A percentile compares a stretch with the other conserved stretches of the same genome.
phyloP scores from a whole-genome alignment of 2,888 invertebrate species.

The Drosophila yooni region DNA sequence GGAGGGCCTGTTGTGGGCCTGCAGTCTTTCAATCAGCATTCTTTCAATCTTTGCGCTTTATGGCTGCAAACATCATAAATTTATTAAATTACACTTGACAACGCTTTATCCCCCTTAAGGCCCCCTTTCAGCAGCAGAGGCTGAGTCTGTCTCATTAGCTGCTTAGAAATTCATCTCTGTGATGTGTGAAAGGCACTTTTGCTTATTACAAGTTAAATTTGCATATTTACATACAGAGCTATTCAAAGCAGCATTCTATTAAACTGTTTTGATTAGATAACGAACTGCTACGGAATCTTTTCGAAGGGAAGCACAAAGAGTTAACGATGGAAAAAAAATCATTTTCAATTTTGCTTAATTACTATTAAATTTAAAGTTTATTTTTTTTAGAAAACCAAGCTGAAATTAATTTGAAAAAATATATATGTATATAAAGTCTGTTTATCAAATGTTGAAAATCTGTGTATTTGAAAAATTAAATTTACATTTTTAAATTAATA shows the following conservation, averaged over 20 bases:
- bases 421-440: neutral
- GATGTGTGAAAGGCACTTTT: neutral
- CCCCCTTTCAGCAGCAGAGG: neutral
- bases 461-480: too few relatives aligned
- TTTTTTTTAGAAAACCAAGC: neutral
- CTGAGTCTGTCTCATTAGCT: conserved; percentile 22
- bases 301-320: neutral
- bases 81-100: conserved; percentile 71
- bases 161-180: conserved; percentile 29
- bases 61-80: conserved; percentile 66
- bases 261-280: conserved; percentile 29
- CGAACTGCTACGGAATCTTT: neutral
- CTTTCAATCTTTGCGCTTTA: conserved; percentile 47
- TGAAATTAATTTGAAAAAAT: neutral
- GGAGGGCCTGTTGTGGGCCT: conserved; percentile 10
- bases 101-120: neutral
- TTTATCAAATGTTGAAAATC: neutral
- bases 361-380: neutral
- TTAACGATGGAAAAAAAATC: neutral
- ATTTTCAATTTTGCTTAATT: neutral
- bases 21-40: conserved; percentile 10
- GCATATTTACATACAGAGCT: neutral
- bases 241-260: neutral
- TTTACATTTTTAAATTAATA: too few relatives aligned
- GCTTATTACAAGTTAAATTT: neutral